Evolutionary conservation across 2,888 invertebrate genomes (phyloP).

Genomic region (Agrochola lota): DNA sequence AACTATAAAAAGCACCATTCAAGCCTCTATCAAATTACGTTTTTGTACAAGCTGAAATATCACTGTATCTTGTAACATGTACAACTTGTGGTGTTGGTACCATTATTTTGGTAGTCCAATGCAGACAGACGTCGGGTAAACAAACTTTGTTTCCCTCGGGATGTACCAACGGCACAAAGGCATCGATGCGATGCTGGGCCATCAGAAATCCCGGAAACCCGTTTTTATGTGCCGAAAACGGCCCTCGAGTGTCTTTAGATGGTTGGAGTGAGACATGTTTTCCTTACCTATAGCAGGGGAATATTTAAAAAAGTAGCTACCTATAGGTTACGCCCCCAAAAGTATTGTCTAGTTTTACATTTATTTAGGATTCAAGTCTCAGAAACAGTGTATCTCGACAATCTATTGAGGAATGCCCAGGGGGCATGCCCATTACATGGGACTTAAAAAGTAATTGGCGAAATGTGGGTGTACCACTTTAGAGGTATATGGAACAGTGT

Average conservation of each 20-base stretch:
- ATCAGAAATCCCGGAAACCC: slow-evolving; percentile 26
- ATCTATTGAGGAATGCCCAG: no score
- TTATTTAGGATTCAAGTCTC: no score
- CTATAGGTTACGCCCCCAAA: not conserved
- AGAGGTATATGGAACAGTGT: no score
- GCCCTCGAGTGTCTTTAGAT: slow-evolving; percentile 22
- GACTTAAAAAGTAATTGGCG: no score
- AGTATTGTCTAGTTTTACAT: not conserved
- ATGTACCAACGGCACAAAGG: not conserved
- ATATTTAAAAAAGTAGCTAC: not conserved
- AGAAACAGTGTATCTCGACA: no score
- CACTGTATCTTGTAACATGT: not conserved
- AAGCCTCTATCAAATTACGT: not conserved
- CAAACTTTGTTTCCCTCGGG: slow-evolving; percentile 41
- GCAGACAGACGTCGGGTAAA: slow-evolving; percentile 22
- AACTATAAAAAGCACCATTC: not conserved
- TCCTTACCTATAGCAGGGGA: no score
- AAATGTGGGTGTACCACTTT: no score
- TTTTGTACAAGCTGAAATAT: not conserved
- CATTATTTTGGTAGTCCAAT: slow-evolving; percentile 16
- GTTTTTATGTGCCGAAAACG: slow-evolving; percentile 31
- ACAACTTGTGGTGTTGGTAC: not conserved
- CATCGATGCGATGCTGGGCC: slow-evolving; percentile 16
- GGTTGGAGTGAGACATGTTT: slow-evolving; percentile 14
- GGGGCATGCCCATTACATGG: no score